Conservation (phyloP, 2,888 invertebrate species). For the Ennomos quercinarius region DNA sequence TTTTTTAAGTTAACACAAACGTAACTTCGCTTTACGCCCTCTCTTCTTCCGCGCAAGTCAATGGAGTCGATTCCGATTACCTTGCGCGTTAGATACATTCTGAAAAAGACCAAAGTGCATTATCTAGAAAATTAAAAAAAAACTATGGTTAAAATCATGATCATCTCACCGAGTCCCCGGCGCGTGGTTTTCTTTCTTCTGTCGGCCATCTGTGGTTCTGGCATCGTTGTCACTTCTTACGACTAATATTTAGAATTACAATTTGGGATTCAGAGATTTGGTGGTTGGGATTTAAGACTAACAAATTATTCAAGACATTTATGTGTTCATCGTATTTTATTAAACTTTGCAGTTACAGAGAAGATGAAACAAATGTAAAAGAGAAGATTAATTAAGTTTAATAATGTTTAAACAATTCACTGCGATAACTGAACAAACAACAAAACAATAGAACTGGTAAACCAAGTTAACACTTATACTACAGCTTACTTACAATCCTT, state of each 20-base stretch:
- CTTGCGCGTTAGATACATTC: conserved; percentile 43
- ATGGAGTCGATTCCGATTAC: conserved; percentile 33
- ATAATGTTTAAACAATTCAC: too few relatives aligned
- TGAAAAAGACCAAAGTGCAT: conserved; percentile 79
- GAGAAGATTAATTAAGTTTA: too few relatives aligned
- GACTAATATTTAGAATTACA: conserved; percentile 9
- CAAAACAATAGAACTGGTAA: neutral
- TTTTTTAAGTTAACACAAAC: conserved; percentile 30
- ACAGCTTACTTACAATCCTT: conserved; percentile 7
- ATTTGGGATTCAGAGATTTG: neutral
- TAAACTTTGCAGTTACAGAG: too few relatives aligned
- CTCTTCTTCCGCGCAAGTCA: conserved; percentile 36
- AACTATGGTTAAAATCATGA: conserved; percentile 38
- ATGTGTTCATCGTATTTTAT: neutral
- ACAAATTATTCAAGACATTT: conserved; percentile 11
- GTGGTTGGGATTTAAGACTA: conserved; percentile 1
- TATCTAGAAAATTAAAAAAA: conserved; percentile 60
- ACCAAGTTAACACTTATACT: neutral
- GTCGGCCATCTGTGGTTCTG: neutral
- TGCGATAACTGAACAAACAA: too few relatives aligned
- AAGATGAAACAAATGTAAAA: too few relatives aligned
- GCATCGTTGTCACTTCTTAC: conserved; percentile 14
- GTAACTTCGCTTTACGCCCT: conserved; percentile 21
- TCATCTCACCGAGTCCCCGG: conserved; percentile 55
- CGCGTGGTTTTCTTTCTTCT: conserved; percentile 48